Conservation (phyloP, 1,140 invertebrate species). For the Papilio helenus region DNA sequence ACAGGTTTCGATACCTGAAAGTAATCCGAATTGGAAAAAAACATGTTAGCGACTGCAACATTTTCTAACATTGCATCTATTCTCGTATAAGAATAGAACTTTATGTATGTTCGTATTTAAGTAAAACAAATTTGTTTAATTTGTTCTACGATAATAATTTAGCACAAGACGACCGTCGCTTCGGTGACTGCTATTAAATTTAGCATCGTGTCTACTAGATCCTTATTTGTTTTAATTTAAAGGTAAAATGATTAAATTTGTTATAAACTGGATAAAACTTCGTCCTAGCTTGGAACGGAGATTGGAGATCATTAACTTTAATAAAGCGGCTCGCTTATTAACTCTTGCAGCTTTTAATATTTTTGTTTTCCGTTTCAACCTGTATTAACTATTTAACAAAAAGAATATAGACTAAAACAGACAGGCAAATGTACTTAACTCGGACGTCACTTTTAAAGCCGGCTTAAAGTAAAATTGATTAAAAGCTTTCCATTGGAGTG, state of each 20-base stretch:
- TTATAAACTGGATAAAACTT: conserved; percentile 7
- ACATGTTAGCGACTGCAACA: neutral
- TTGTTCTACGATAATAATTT: too few species aligned
- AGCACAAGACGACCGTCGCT: too few species aligned
- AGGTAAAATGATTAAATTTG: neutral
- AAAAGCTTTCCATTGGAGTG: neutral
- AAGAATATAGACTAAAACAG: neutral
- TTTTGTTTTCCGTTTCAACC: neutral
- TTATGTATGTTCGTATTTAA: too few species aligned
- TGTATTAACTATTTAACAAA: neutral
- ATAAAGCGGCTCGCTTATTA: conserved; percentile 9
- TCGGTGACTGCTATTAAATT: neutral
- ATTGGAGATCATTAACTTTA: conserved; percentile 13
- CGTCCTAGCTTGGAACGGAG: neutral
- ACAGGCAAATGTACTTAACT: neutral
- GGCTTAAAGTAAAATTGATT: conserved; percentile 9
- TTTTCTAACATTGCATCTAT: neutral
- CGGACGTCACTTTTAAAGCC: neutral
- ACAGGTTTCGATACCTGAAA: neutral
- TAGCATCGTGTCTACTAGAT: neutral
- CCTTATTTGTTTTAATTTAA: conserved; percentile 13
- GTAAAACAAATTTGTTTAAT: too few species aligned
- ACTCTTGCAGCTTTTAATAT: neutral
- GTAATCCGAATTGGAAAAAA: neutral
- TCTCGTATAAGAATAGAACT: too few species aligned